Base-by-base conservation (phyloP, 2,888 invertebrate genomes). In the Nomada hirtipes region DNA sequence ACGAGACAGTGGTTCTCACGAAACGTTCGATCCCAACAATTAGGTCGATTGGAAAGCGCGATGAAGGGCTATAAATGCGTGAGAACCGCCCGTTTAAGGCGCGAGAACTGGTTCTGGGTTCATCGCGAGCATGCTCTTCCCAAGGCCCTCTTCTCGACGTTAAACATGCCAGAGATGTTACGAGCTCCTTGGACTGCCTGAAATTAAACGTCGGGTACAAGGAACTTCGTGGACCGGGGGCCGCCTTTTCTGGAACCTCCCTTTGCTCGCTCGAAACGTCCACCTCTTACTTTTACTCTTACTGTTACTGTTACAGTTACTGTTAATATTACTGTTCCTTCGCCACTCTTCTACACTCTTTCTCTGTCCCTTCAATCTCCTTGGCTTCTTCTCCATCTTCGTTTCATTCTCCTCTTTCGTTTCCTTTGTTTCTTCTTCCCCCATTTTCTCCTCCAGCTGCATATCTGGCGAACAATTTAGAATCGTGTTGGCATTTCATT, bases 81-180 rank as follows among this genome's bases (percentile, higher is more conserved):
- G 91, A 92, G 91, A 91, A 91, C 92, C 91, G 88, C 84, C 86
- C 86, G 90, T 91, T 91, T 91, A 90, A 88, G 88, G 89, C 91
- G 91, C 91, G 90, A 91, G 90, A 92, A 92, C 91, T 91, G 91
- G 92, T 92, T 92, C 91, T 89, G 80, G 76, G 44, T 78, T 68
- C 86, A 86, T 86, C 86, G 83, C 81, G 81, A 72, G 77, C 85
- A 83, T 86, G 87, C 81, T 89, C 88, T 82, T 85, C 76, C 84
- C 89, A 83, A 86, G 89, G 82, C 80, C 82, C 85, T 71, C 79
- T 73, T 73, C 77, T 80, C 81, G 76, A 83, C 80, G 82, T 81
- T 85, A 86, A 86, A 88, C 88, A 82, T 80, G 76, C 65, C 82
- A 59, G 76, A 81, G 89, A 86, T 79, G 79, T 79, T 84, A 80